Percentiles rank a stretch among this genome's conserved stretches.
These are phyloP conservation scores for Battus philenor DNA, from an alignment of 1,140 invertebrate species.

Conservation along the genomic window DNA sequence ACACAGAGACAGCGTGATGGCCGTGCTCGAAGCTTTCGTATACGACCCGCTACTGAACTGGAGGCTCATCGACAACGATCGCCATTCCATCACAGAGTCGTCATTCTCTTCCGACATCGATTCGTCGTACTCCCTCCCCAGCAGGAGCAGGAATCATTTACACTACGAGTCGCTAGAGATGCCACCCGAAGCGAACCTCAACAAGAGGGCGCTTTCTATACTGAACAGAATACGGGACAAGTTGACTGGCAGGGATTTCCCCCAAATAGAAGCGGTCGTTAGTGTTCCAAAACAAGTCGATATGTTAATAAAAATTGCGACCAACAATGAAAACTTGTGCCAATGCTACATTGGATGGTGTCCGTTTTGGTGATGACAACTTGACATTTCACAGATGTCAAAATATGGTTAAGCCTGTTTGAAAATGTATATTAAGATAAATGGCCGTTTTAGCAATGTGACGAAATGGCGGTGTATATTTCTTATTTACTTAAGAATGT, in stretches of 20 bases:
- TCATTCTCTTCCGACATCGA: slow-evolving; percentile 64
- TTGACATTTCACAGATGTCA: too few relatives aligned
- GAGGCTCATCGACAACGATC: slow-evolving; percentile 80
- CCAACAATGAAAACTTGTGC: slow-evolving; percentile 98
- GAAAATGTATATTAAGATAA: too few relatives aligned
- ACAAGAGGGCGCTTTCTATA: slow-evolving; percentile 96
- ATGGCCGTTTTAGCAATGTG: too few relatives aligned
- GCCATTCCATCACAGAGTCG: slow-evolving; percentile 50
- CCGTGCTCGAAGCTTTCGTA: slow-evolving; percentile 99
- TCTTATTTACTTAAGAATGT: too few relatives aligned
- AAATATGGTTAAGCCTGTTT: too few relatives aligned
- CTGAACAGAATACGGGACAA: slow-evolving; percentile 96
- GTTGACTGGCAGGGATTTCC: slow-evolving; percentile 91
- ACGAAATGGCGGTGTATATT: too few relatives aligned
- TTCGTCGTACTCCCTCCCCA: slow-evolving; percentile 49
- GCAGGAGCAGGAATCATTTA: slow-evolving; percentile 46
- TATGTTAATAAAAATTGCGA: slow-evolving; percentile 96
- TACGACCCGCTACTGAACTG: slow-evolving; percentile 99
- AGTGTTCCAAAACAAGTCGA: slow-evolving; percentile 95
- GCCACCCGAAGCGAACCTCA: slow-evolving; percentile 81
- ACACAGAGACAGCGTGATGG: slow-evolving; percentile 99
- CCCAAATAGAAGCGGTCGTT: slow-evolving; percentile 66
- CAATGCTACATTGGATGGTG: slow-evolving; percentile 99
- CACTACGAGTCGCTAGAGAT: slow-evolving; percentile 55
- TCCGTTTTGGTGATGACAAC: slow-evolving; percentile 65